Conservation (phyloP, 2,797 vertebrate species). For the Pangasius krempfi region DNA sequence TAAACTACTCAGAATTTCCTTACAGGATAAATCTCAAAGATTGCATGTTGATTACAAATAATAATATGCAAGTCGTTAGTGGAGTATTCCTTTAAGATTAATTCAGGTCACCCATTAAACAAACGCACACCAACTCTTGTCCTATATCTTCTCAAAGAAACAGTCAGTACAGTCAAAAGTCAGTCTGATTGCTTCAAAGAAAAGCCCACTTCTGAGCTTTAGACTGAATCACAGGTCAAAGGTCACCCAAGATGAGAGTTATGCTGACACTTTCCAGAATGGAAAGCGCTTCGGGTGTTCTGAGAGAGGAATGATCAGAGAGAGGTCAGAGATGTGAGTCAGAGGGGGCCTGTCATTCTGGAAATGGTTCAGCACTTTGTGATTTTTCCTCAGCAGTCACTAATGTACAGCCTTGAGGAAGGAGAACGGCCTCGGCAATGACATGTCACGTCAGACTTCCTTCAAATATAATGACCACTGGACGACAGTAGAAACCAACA, state of each 20-base stretch:
- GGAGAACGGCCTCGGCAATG: conserved; percentile 17
- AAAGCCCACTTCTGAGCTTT: conserved; percentile 8
- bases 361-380: conserved; percentile 34
- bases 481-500: not conserved
- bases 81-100: not conserved
- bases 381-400: conserved; percentile 18
- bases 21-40: not conserved
- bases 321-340: conserved; percentile 41
- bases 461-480: conserved; percentile 43
- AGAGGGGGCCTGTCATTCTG: conserved; percentile 32
- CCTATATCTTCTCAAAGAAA: not conserved
- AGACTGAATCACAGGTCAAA: conserved; percentile 23
- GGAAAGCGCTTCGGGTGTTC: conserved; percentile 24
- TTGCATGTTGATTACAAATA: not conserved
- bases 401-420: conserved; percentile 8
- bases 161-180: not conserved
- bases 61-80: not conserved
- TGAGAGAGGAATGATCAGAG: conserved; percentile 19
- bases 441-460: conserved; percentile 33
- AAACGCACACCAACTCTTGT: not conserved
- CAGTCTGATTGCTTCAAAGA: not conserved
- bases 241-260: conserved; percentile 18
- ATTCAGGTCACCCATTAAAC: not conserved
- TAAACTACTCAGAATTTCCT: not conserved
- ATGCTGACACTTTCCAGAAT: conserved; percentile 19